A percentile compares a stretch with the other conserved stretches of the same genome.
Conservation (phyloP, 2,113 vertebrate genomes). For the Platichthys flesus region DNA sequence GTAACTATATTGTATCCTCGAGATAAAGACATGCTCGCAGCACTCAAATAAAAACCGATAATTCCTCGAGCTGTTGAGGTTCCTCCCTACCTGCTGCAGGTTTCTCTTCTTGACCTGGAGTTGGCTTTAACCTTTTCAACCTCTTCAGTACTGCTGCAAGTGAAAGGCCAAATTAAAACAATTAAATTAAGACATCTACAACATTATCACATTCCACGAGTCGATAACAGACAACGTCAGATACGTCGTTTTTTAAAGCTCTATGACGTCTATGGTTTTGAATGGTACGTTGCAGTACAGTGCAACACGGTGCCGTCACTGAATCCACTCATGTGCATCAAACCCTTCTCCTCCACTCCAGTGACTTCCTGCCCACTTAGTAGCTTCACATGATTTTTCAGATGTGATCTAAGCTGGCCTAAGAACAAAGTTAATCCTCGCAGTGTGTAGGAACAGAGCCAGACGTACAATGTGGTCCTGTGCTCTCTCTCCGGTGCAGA, state of each 20-base stretch:
- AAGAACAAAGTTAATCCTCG: slow-evolving; percentile 55
- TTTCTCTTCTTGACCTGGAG: slow-evolving; percentile 46
- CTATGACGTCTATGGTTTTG: neutral
- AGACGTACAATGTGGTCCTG: slow-evolving; percentile 57
- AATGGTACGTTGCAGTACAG: neutral
- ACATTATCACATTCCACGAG: neutral
- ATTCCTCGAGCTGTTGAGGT: neutral
- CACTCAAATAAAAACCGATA: neutral
- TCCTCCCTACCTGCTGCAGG: slow-evolving; percentile 51
- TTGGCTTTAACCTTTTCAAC: neutral
- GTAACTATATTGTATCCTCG: neutral
- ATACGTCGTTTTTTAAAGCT: no score
- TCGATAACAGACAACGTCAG: no score
- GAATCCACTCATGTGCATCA: slow-evolving; percentile 1
- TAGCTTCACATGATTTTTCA: slow-evolving; percentile 60
- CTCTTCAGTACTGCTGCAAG: slow-evolving; percentile 20
- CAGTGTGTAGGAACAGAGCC: slow-evolving; percentile 45
- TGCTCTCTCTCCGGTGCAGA: slow-evolving; percentile 59
- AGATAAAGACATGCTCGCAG: neutral
- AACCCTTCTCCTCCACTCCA: neutral
- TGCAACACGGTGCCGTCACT: slow-evolving; percentile 8
- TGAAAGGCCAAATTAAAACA: neutral
- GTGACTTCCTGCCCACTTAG: slow-evolving; percentile 39
- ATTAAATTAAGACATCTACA: neutral
- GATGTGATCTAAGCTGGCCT: slow-evolving; percentile 39